Percentiles rank a stretch among this genome's conserved stretches.
Evolutionary conservation across 2,888 invertebrate genomes (phyloP).

Genomic region (Brassicogethes aeneus): DNA sequence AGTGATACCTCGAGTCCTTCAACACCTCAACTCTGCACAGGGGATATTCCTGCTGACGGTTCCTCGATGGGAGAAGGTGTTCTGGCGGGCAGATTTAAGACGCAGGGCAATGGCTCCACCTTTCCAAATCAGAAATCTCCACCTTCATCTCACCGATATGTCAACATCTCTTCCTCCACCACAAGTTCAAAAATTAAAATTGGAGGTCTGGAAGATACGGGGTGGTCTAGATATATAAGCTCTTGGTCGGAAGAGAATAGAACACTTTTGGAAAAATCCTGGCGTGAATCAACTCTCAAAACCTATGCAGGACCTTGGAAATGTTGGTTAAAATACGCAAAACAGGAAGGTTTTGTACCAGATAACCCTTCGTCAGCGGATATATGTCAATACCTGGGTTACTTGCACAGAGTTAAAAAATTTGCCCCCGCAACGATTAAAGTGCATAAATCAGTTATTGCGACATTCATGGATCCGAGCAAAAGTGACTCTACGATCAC

Average conservation of each 20-base stretch:
- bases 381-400: slow-evolving; percentile 11
- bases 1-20: slow-evolving; percentile 22
- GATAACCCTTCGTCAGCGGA: background rate
- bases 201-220: slow-evolving; percentile 24
- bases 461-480: slow-evolving; percentile 16
- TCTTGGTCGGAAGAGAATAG: slow-evolving; percentile 16
- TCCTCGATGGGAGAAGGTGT: slow-evolving; percentile 19
- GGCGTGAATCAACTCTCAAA: slow-evolving; percentile 13
- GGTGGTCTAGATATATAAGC: slow-evolving; percentile 16
- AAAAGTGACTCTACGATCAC: slow-evolving; percentile 2
- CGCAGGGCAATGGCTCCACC: slow-evolving; percentile 22
- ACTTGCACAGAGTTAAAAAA: slow-evolving; percentile 11
- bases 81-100: slow-evolving; percentile 27
- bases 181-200: slow-evolving; percentile 14
- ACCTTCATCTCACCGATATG: slow-evolving; percentile 12
- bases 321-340: slow-evolving; percentile 6
- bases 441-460: slow-evolving; percentile 21
- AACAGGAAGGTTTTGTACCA: background rate
- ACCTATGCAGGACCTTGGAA: slow-evolving; percentile 15
- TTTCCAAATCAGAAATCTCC: slow-evolving; percentile 11
- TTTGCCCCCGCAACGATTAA: slow-evolving; percentile 17
- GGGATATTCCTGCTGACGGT: slow-evolving; percentile 22
- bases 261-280: slow-evolving; percentile 11
- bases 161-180: slow-evolving; percentile 14
- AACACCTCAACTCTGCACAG: slow-evolving; percentile 18